A percentile compares a stretch with the other conserved stretches of the same genome.
phyloP scores from a whole-genome alignment of 2,113 vertebrate species.

The Oncorhynchus masou region DNA sequence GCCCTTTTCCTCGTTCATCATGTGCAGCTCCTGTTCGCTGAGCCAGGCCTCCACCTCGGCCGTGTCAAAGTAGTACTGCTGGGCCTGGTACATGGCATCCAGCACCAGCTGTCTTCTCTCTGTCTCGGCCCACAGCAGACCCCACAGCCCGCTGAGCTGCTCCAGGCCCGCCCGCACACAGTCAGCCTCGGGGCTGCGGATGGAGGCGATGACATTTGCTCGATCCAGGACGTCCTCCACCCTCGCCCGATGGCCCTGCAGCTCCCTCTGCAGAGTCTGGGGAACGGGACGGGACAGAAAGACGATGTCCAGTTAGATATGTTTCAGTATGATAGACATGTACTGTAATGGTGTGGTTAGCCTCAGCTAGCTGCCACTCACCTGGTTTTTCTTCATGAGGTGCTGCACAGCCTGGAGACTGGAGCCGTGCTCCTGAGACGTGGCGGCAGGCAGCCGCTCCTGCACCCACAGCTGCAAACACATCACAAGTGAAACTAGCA shows the following conservation, averaged over 20 bases:
- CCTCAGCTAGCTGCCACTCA: conserved; percentile 33
- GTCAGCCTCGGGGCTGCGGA: conserved; percentile 83
- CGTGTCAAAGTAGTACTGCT: conserved; percentile 91
- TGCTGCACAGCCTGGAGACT: conserved; percentile 87
- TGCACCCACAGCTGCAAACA: conserved; percentile 83
- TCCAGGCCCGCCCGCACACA: conserved; percentile 76
- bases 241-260: conserved; percentile 80
- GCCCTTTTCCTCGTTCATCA: conserved; percentile 95
- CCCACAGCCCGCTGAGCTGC: conserved; percentile 80
- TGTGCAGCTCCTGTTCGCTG: conserved; percentile 90
- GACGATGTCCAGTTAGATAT: neutral
- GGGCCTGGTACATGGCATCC: conserved; percentile 88
- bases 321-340: neutral
- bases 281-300: neutral
- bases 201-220: conserved; percentile 75
- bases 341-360: neutral
- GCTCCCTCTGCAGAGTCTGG: conserved; percentile 86
- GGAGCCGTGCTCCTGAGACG: conserved; percentile 80
- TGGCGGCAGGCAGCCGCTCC: conserved; percentile 84
- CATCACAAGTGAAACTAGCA: neutral
- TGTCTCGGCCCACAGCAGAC: conserved; percentile 75
- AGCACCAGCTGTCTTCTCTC: conserved; percentile 83
- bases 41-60: conserved; percentile 92
- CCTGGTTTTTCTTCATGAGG: conserved; percentile 94
- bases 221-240: conserved; percentile 87